Evolutionary conservation across 35 echinoderm and acorn worm genomes (phyloP).

Genomic region (Patiria miniata): DNA sequence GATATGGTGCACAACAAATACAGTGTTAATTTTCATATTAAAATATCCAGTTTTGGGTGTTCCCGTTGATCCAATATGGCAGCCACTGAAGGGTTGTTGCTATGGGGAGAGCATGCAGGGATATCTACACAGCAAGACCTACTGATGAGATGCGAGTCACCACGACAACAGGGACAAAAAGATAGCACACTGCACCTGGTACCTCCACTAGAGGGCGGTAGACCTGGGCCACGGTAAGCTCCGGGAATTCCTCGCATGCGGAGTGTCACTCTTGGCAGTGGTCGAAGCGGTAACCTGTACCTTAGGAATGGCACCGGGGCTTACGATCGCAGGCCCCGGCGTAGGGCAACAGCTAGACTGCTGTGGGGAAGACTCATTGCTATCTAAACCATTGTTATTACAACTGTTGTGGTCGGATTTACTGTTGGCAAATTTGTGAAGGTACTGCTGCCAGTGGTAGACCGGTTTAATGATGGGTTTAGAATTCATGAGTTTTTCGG

Average conservation of each 20-base stretch:
- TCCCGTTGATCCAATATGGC: too few species aligned
- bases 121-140: too few species aligned
- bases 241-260: neutral
- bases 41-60: too few species aligned
- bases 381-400: neutral
- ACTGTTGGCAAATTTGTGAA: neutral
- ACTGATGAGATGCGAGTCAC: too few species aligned
- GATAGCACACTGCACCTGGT: neutral
- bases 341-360: neutral
- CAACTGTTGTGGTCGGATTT: neutral
- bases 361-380: neutral
- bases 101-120: too few species aligned
- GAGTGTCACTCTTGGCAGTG: neutral
- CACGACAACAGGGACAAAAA: too few species aligned
- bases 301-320: neutral
- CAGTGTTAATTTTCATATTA: too few species aligned
- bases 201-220: conserved; percentile 18
- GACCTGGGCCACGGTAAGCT: neutral
- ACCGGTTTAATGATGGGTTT: neutral
- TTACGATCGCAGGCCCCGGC: neutral
- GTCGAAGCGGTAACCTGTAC: neutral
- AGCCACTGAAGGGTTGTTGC: too few species aligned
- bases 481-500: neutral
- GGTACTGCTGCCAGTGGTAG: neutral
- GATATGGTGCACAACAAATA: too few species aligned